Evolutionary conservation across 1,140 invertebrate genomes (phyloP), one percentile per base, ranked within the genome.

Genomic region (Agrypnia vestita): DNA sequence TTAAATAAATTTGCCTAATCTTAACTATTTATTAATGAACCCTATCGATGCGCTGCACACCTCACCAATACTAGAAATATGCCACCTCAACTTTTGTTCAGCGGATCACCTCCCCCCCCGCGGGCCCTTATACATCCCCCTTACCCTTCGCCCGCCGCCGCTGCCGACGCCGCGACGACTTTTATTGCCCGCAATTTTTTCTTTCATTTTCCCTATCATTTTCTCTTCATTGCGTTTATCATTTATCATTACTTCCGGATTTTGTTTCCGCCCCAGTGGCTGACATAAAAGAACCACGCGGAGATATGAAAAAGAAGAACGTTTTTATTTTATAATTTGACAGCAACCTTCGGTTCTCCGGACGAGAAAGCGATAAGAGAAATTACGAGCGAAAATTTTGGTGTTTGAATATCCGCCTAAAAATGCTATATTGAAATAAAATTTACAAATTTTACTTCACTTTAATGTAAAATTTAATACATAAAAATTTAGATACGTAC

Each of bases 231-330:
- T 75, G 19, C 72, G 35, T 56, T 46, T 19, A 75, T 59, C 35
- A 75, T 75, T 75, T 75, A 75, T 75, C 72, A 75, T 69, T 49
- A 69, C 46, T 64, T 69, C 25, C 44, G 64, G 43, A 35, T n/a
- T 69, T 46, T 9, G 64, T 69, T 69, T 69, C 64, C 15, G 19
- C 44, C 43, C 15, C 64, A 69, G n/a, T 47, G 44, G 64, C 3
- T 49, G 43, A 46, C 44, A 69, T 19, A 17, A 69, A 21, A 69
- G n/a, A 15, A 51, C 11, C 11, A 47, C 44, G 8, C 35, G 15
- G 46, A 69, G 64, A 69, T 46, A 13, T 46, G 64, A 69, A 69
- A 51, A 69, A 69, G 43, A 15, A 0, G 21, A 46, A 47, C 64
- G 64, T 46, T 69, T 69, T 49, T 44, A 44, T 69, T 69, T 67